phyloP scores from a whole-genome alignment of 2,888 invertebrate species.

The Cepaea hortensis region DNA sequence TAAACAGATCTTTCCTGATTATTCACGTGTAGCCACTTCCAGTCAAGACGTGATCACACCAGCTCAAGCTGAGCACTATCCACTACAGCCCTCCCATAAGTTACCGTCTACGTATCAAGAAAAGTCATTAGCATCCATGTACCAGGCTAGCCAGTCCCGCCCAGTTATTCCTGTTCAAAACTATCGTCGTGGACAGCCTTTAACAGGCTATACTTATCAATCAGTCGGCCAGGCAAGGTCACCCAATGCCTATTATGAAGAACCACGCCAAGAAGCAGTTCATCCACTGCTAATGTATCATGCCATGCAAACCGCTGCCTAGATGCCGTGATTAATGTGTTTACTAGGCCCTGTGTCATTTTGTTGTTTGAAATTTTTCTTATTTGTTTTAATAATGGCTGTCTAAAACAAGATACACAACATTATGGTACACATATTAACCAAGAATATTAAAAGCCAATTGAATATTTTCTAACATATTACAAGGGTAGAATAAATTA shows the following conservation, averaged over 20 bases:
- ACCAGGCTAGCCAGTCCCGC: neutral
- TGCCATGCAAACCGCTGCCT: slow-evolving; percentile 28
- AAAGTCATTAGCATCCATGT: neutral
- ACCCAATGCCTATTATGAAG: neutral
- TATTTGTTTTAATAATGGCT: too few species aligned
- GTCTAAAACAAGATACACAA: too few species aligned
- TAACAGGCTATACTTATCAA: neutral
- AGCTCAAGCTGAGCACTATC: neutral
- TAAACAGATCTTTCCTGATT: neutral
- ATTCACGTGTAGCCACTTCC: neutral
- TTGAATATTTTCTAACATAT: too few species aligned
- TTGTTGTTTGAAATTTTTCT: too few species aligned
- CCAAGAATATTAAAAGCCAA: too few species aligned
- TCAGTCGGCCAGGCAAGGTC: too few species aligned
- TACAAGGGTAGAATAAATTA: too few species aligned
- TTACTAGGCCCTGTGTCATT: too few species aligned
- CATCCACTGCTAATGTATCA: slow-evolving; percentile 29
- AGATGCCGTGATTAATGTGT: neutral
- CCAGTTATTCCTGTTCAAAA: neutral
- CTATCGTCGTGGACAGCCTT: neutral
- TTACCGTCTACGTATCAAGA: neutral
- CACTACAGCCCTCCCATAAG: neutral
- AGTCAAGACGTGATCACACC: neutral
- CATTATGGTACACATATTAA: too few species aligned
- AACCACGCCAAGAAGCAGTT: slow-evolving; percentile 6